Evolutionary conservation across 2,888 invertebrate species (phyloP), one percentile per base, ranked within the genome.

Genomic region (Tipula lateralis): DNA sequence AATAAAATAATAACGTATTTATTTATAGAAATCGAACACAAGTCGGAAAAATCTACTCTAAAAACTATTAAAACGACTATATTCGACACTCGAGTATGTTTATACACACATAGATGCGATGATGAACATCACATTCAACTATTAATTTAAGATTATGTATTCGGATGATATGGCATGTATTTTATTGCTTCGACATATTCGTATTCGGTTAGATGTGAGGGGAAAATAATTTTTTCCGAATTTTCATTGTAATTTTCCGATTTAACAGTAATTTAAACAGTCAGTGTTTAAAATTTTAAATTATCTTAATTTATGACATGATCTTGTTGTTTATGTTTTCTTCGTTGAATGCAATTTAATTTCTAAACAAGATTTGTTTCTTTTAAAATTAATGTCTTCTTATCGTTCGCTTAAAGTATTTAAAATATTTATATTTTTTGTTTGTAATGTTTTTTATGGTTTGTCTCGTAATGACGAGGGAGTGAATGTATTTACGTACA

Each of bases 31-130:
- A 19, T 50, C 19, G 7, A 16, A 50, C 7, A 50, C 16, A 50
- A 50, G 50, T 50, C 6, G 50, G 66, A 12, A 66, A 24, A 66
- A 19, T 24, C 66, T 19, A 24, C 24, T 66, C 66, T 9, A 66
- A 66, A 66, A 66, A 66, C 66, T 66, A 66, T 66, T 66, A 66
- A 66, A 66, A 66, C n/a, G n/a, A n/a, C n/a, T n/a, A n/a, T n/a
- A 66, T 19, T 6, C 19, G 19, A 66, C 2, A 66, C 66, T 2
- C 19, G 7, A 66, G 19, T 50, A 50, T 16, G 1, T 7, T 19
- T n/a, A n/a, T 24, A 7, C 19, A 9, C 16, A 50, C 5, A 50
- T 24, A 66, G 66, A 66, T 66, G 66, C 66, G 24, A 66, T 9
- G 66, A 66, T 24, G 66, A 66, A 24, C 66, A 24, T 24, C 66